phyloP scores from a whole-genome alignment of 92 coral and sea anemone species.

The Zoanthus sansibaricus region DNA sequence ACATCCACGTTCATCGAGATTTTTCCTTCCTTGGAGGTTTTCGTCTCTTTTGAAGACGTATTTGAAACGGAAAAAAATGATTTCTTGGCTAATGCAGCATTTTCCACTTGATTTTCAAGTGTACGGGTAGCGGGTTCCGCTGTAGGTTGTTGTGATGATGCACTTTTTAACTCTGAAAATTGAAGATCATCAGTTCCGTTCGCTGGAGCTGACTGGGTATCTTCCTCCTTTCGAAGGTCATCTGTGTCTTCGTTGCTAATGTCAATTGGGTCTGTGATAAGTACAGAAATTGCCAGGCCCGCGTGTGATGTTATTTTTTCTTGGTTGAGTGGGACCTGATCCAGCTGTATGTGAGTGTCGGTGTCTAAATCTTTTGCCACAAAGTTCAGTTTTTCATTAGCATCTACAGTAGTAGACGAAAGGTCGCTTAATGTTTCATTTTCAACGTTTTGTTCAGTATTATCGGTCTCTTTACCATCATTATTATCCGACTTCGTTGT shows the following conservation, averaged over 20 bases:
- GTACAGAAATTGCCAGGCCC: not conserved
- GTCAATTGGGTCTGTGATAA: not conserved
- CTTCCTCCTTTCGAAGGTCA: not conserved
- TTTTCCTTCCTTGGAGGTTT: not conserved
- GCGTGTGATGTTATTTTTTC: not conserved
- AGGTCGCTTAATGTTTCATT: too few relatives aligned
- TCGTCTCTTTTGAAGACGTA: not conserved
- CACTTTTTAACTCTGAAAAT: not conserved
- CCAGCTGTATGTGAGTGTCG: not conserved
- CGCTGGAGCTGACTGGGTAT: not conserved
- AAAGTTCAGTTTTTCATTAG: not conserved
- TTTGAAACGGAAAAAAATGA: not conserved
- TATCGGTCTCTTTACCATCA: not conserved
- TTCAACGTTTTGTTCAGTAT: not conserved
- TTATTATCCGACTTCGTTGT: too few relatives aligned
- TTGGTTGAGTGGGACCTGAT: not conserved
- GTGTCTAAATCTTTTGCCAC: not conserved
- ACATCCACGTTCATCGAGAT: slow-evolving; percentile 30
- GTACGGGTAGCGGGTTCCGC: not conserved
- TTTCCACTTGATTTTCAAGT: not conserved
- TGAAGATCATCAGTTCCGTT: not conserved
- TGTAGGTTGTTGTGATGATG: not conserved
- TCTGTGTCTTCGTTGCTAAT: too few relatives aligned
- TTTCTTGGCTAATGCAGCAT: not conserved
- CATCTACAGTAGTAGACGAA: not conserved